A percentile compares a stretch with the other conserved stretches of the same genome.
Conservation (phyloP, 2,888 invertebrate species). For the Diplolepis rosae region DNA sequence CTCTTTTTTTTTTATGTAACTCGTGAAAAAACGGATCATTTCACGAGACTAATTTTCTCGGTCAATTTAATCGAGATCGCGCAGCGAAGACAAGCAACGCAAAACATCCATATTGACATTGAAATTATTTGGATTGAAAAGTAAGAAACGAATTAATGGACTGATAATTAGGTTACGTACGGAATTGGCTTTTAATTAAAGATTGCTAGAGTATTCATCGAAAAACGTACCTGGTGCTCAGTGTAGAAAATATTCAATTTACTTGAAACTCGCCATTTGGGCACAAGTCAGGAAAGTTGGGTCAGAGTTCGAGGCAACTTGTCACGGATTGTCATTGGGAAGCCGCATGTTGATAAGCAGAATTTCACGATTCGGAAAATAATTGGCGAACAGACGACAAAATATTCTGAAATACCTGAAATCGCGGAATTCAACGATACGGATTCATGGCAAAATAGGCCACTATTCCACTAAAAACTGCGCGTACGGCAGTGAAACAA, state of each 20-base stretch:
- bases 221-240: constrained; percentile 39
- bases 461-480: constrained; percentile 57
- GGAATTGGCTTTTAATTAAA: neutral
- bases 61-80: neutral
- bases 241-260: constrained; percentile 73
- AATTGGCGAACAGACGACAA: neutral
- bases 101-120: constrained; percentile 25
- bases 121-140: neutral
- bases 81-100: neutral
- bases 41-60: neutral
- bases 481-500: constrained; percentile 63
- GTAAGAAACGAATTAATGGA: neutral
- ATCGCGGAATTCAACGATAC: neutral
- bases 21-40: too few relatives aligned
- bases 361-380: neutral
- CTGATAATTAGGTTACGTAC: neutral
- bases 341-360: neutral
- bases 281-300: constrained; percentile 67
- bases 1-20: too few relatives aligned
- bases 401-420: neutral
- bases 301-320: constrained; percentile 58
- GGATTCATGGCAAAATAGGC: constrained; percentile 25
- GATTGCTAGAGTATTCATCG: neutral
- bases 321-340: constrained; percentile 61
- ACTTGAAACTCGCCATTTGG: constrained; percentile 64